Base-by-base conservation (phyloP, 2,888 invertebrate genomes). In the Prosapia bicincta region DNA sequence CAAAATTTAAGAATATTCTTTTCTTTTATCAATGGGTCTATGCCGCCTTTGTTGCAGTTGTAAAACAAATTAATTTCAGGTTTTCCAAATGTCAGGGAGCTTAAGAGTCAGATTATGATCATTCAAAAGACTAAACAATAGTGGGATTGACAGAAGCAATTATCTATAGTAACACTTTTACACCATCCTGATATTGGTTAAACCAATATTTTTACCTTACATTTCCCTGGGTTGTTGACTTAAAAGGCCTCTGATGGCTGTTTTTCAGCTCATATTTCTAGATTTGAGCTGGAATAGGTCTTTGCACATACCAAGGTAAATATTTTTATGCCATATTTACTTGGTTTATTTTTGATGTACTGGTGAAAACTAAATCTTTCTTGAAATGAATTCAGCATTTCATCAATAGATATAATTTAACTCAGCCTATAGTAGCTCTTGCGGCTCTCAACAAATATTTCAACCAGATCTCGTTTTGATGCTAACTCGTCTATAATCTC, bases 261-360 rank as follows among this genome's bases (percentile, higher is more conserved):
- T 69, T 30, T 75, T 28, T 74, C 77, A 68, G 65, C 68, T 28
- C 76, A 78, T 10, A 77, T 66, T 32, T 78, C 75, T 23, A 77
- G 43, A 23, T 76, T 78, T 26, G 13, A 71, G 20, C 69, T 74
- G 68, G 72, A 75, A 71, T 68, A 76, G n/a, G 24, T 75, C 26
- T 38, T 70, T 23, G 75, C 26, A 77, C 74, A 74, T 30, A 43
- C 72, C 13, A 78, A 67, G 25, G 78, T 83, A 0, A 83, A 84
- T 54, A 79, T 78, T 76, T 82, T 80, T 5, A 82, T 77, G 13
- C 80, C 82, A 77, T 82, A 81, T 78, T 82, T 82, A n/a, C 78
- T 79, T 25, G 81, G 82, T 75, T 83, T 83, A 13, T 76, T 78
- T 28, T 82, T 80, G 7, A 82, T 81, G 71, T 80, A 82, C 70